These are phyloP conservation scores for Plecturocebus donacophilus DNA, from an alignment of 2,113 vertebrate species.

Conservation along the genomic window DNA sequence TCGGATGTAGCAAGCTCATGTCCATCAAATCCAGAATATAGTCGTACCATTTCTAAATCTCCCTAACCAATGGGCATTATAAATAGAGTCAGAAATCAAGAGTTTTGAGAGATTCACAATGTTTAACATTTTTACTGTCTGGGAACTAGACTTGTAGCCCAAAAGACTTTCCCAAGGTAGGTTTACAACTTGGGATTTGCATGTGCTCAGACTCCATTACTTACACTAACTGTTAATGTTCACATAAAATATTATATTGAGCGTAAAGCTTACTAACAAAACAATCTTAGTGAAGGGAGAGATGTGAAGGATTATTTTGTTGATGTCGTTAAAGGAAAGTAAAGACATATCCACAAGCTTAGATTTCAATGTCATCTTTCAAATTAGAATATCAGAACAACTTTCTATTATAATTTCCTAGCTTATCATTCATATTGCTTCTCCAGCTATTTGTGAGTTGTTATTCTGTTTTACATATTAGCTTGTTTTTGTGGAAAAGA, in stretches of 20 bases:
- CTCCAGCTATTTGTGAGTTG: not conserved
- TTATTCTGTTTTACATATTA: not conserved
- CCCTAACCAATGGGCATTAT: not conserved
- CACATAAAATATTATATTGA: not conserved
- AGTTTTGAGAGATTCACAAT: constrained; percentile 42
- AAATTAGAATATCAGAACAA: not conserved
- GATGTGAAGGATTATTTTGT: not conserved
- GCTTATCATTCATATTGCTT: not conserved
- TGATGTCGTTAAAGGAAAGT: not conserved
- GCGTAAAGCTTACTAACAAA: not conserved
- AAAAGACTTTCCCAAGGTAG: not conserved
- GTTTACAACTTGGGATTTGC: not conserved
- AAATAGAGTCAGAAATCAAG: not conserved
- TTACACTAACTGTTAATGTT: not conserved
- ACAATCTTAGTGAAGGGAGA: not conserved
- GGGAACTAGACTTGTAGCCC: not conserved
- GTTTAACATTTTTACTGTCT: not conserved
- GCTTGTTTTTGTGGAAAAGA: constrained; percentile 14
- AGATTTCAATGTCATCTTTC: constrained; percentile 1
- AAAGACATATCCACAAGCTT: not conserved
- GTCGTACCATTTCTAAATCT: constrained; percentile 10
- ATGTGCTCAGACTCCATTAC: not conserved
- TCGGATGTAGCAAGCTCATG: not conserved
- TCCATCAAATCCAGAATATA: not conserved
- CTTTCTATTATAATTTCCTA: not conserved